Evolutionary conservation across 2,888 invertebrate genomes (phyloP).

Genomic region (Synergus japonicus): DNA sequence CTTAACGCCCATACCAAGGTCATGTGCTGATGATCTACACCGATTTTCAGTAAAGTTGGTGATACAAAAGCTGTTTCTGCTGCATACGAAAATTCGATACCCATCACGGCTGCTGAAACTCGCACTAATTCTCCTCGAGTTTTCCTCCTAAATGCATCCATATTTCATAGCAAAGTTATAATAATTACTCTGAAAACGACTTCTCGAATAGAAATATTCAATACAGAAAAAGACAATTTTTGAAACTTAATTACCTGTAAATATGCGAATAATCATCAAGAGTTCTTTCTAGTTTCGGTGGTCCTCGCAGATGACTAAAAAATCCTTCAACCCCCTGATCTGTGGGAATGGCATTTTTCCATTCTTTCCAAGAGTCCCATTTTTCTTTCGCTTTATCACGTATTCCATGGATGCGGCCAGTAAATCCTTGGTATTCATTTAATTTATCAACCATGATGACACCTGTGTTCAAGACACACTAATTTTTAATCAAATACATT

Average conservation of each 20-base stretch:
- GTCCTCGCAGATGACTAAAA: conserved; percentile 68
- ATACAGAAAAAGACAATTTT: no score
- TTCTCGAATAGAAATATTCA: no score
- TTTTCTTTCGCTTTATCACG: conserved; percentile 83
- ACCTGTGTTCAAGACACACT: conserved; percentile 16
- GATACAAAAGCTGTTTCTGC: conserved; percentile 98
- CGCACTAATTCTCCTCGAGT: conserved; percentile 89
- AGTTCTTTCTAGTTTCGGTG: conserved; percentile 70
- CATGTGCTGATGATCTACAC: conserved; percentile 95
- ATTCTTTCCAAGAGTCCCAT: conserved; percentile 82
- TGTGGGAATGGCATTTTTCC: conserved; percentile 71
- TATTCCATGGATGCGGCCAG: conserved; percentile 84
- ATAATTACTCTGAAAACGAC: no score
- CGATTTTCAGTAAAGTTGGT: conserved; percentile 94
- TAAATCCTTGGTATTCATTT: conserved; percentile 87
- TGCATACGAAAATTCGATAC: conserved; percentile 98
- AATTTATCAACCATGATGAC: conserved; percentile 86
- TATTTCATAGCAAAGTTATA: no score
- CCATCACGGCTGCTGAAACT: conserved; percentile 96
- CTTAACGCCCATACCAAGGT: conserved; percentile 97
- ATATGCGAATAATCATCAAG: conserved; percentile 82
- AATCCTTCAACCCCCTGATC: conserved; percentile 71
- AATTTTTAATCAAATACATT: neutral
- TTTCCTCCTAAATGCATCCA: conserved; percentile 82
- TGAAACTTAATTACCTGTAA: conserved; percentile 80